Percentiles rank a stretch among this genome's conserved stretches.
These are phyloP conservation scores for Poecilia velifera DNA, from an alignment of 2,797 vertebrate species.

Conservation along the genomic window DNA sequence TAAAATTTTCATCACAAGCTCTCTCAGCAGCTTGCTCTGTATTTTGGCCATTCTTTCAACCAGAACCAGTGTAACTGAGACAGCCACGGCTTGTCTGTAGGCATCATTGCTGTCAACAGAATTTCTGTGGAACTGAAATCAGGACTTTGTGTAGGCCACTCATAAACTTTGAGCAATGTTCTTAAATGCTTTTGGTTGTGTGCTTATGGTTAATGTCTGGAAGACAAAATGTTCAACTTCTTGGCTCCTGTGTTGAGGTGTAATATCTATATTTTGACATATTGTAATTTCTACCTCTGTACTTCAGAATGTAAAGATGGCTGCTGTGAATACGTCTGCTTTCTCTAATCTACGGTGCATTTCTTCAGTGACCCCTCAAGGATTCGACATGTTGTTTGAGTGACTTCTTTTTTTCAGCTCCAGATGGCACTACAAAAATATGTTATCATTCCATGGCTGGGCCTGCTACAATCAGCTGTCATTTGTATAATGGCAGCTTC, in stretches of 20 bases:
- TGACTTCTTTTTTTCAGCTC: background rate
- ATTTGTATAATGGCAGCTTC: background rate
- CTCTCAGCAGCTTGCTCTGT: too few species aligned
- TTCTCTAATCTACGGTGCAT: background rate
- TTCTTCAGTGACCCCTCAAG: background rate
- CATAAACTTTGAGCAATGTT: too few species aligned
- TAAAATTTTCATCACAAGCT: background rate
- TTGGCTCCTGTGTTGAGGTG: too few species aligned
- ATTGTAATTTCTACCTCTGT: background rate
- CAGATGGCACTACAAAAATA: background rate
- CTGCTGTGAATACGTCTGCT: background rate
- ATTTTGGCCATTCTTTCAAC: too few species aligned
- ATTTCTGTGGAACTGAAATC: background rate
- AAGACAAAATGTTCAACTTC: too few species aligned
- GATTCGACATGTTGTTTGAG: background rate
- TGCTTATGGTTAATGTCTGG: too few species aligned
- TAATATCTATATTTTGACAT: background rate
- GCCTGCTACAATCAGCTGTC: background rate
- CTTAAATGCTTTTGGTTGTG: too few species aligned
- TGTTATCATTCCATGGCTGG: background rate
- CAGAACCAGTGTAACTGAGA: too few species aligned
- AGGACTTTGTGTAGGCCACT: too few species aligned
- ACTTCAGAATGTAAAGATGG: background rate
- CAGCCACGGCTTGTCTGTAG: background rate
- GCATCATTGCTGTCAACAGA: too few species aligned